Percentiles rank a stretch among this genome's conserved stretches.
Evolutionary conservation across 2,113 vertebrate genomes (phyloP).

Genomic region (Indri indri): DNA sequence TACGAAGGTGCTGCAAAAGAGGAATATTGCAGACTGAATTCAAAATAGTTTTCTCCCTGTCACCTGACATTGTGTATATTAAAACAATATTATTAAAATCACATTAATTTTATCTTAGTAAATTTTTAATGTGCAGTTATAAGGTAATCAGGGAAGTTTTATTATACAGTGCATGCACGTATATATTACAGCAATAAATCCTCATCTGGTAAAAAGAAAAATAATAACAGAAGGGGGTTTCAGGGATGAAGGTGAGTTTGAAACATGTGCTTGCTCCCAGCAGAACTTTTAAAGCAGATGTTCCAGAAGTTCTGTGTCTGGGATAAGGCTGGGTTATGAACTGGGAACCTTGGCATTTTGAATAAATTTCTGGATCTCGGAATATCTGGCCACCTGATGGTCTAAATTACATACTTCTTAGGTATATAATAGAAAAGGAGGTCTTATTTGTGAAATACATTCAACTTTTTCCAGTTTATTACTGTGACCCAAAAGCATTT

Average conservation of each 20-base stretch:
- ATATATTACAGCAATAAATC: conserved; percentile 49
- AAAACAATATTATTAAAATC: conserved; percentile 72
- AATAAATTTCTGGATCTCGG: background rate
- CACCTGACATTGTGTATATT: conserved; percentile 64
- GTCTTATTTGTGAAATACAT: background rate
- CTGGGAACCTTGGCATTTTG: background rate
- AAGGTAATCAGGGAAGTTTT: conserved; percentile 71
- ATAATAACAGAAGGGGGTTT: conserved; percentile 40
- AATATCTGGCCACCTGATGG: background rate
- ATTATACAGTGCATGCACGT: conserved; percentile 62
- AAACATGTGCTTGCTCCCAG: conserved; percentile 13
- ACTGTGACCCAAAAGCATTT: background rate
- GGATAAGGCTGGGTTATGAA: background rate
- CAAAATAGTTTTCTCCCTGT: conserved; percentile 60
- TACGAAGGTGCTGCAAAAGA: background rate
- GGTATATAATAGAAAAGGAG: conserved; percentile 15
- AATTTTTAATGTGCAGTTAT: conserved; percentile 76
- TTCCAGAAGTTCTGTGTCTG: background rate
- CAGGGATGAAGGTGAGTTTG: background rate
- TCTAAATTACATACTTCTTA: conserved; percentile 26
- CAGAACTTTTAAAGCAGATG: background rate
- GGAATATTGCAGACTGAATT: conserved; percentile 28
- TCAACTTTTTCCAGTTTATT: background rate
- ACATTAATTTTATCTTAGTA: conserved; percentile 77
- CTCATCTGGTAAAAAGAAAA: conserved; percentile 58